Base-by-base conservation (phyloP, 2,113 vertebrate genomes). In the Irena cyanogastra region DNA sequence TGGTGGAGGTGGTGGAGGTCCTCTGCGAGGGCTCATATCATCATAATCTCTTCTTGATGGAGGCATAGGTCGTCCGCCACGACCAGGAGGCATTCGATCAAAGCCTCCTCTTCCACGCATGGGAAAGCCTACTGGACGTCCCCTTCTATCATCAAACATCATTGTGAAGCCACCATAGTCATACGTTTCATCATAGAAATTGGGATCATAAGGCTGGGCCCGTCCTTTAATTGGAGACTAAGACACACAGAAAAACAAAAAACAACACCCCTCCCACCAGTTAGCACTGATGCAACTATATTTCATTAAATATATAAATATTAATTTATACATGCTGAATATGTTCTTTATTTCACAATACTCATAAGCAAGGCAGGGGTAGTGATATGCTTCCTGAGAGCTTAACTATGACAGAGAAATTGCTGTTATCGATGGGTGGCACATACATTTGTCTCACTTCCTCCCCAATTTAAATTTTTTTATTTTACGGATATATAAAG, bases 161-260 rank as follows among this genome's bases (percentile, higher is more conserved):
- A 98, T 98, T 33, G 98, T 99, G 97, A 99, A 99, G 72, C 99
- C 99, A 77, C 99, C 99, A 2, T 99, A 99, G 96, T 99, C 99
- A 2, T 99, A 99, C 0, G 99, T 99, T 97, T 99, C 99, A 71
- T 99, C 99, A 2, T 99, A 99, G 96, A 99, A 99, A 96, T 99
- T 99, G 5, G 99, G 99, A 96, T 99, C 99, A 0, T 99, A 99
- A 50, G 98, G 99, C 90, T 99, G 99, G 54, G 99, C 98, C 7
- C 99, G 98, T 71, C 99, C 99, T 98, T 99, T 99, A 79, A 99
- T 99, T 45, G 99, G 99, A 96, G 99, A 99, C 99, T 99, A 83
- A 42, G 83, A 83, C 2, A 78, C 61, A 82, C 20, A 68, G 44
- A 53, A 45, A 91, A 77, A 85, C 20, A 42, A 23, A 74, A 53